Conservation (phyloP, 2,113 vertebrate genomes). For the Python bivittatus region DNA sequence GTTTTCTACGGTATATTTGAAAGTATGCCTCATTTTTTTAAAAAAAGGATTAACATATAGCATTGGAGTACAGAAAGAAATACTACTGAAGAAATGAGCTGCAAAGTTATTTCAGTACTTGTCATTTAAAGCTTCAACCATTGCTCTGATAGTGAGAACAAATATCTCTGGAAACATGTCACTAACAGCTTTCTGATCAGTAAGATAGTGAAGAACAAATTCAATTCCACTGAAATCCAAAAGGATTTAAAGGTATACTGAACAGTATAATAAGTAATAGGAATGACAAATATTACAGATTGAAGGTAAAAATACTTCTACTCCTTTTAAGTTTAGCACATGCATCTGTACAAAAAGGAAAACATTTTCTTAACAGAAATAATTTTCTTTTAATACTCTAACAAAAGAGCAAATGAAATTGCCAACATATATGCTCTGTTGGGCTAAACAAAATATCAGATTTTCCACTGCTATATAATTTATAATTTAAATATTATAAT, state of each 20-base stretch:
- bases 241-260: not conserved
- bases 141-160: not conserved
- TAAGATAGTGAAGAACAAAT: not conserved
- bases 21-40: not conserved
- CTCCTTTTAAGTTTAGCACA: not conserved
- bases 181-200: not conserved
- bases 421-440: not conserved
- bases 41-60: not conserved
- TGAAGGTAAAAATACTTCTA: not conserved
- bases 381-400: not conserved
- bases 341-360: not conserved
- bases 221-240: not conserved
- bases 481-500: not conserved
- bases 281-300: slow-evolving; percentile 4
- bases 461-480: slow-evolving; percentile 12
- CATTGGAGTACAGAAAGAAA: not conserved
- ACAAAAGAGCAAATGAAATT: slow-evolving; percentile 23
- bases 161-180: not conserved
- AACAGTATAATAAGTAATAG: not conserved
- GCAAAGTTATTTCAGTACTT: not conserved
- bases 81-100: not conserved
- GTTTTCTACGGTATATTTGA: not conserved
- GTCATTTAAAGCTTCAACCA: not conserved
- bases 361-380: not conserved
- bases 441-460: slow-evolving; percentile 11